phyloP scores from a whole-genome alignment of 2,113 vertebrate species.

The Semnopithecus entellus region DNA sequence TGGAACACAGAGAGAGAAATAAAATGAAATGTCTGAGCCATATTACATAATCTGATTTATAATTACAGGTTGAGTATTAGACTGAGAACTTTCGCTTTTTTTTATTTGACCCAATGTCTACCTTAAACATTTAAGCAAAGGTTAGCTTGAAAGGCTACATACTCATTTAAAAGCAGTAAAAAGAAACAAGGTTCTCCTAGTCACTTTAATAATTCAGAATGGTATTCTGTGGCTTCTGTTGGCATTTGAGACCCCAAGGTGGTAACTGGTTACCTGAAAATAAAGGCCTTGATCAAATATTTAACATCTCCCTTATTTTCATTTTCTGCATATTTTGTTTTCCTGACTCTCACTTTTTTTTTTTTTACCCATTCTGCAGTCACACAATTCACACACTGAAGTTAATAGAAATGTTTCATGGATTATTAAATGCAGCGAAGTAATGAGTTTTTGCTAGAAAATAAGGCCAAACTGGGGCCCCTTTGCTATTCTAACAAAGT shows the following conservation, averaged over 20 bases:
- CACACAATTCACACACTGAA: conserved; percentile 41
- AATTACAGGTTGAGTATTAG: conserved; percentile 36
- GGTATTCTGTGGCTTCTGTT: conserved; percentile 16
- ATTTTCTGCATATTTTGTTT: conserved; percentile 61
- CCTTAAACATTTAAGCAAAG: conserved; percentile 71
- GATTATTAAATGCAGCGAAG: conserved; percentile 72
- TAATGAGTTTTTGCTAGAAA: conserved; percentile 60
- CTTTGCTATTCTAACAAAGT: conserved; percentile 55
- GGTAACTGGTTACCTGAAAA: conserved; percentile 61
- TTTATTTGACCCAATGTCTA: conserved; percentile 50
- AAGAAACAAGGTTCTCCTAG: not conserved
- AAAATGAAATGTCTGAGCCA: not conserved
- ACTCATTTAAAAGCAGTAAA: conserved; percentile 48
- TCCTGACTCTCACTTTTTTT: not conserved
- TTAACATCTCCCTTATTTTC: conserved; percentile 65
- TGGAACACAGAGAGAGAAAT: not conserved
- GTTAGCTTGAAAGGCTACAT: conserved; percentile 41
- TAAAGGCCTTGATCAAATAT: conserved; percentile 72
- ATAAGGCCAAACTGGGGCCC: conserved; percentile 63
- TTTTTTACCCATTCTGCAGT: not conserved
- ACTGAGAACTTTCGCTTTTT: conserved; percentile 37
- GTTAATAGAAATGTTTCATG: conserved; percentile 71
- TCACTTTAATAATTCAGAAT: conserved; percentile 69
- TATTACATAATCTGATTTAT: not conserved
- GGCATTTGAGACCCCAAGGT: not conserved